A percentile compares a stretch with the other conserved stretches of the same genome.
Evolutionary conservation across 2,113 vertebrate species (phyloP).

Genomic region (human (Homo sapiens)): GRCh38 chr5:37487001-37487500

Average conservation of each 20-base stretch:
- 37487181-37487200: slow-evolving; percentile 15
- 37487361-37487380: background rate
- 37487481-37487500: background rate
- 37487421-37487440: background rate
- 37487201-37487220: slow-evolving; percentile 5
- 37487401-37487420: slow-evolving; percentile 21
- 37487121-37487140: background rate
- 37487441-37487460: slow-evolving; percentile 3
- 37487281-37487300: background rate
- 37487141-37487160: background rate
- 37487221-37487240: background rate
- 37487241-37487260: background rate
- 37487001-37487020: background rate
- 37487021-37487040: background rate
- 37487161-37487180: background rate
- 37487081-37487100: slow-evolving; percentile 8
- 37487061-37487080: background rate
- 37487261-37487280: slow-evolving; percentile 42
- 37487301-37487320: slow-evolving; percentile 20
- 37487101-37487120: background rate
- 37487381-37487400: background rate
- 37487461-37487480: background rate
- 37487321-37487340: slow-evolving; percentile 32
- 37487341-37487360: background rate
- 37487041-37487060: background rate